Conservation (phyloP, 2,797 vertebrate genomes). For the Astyanax mexicanus region DNA sequence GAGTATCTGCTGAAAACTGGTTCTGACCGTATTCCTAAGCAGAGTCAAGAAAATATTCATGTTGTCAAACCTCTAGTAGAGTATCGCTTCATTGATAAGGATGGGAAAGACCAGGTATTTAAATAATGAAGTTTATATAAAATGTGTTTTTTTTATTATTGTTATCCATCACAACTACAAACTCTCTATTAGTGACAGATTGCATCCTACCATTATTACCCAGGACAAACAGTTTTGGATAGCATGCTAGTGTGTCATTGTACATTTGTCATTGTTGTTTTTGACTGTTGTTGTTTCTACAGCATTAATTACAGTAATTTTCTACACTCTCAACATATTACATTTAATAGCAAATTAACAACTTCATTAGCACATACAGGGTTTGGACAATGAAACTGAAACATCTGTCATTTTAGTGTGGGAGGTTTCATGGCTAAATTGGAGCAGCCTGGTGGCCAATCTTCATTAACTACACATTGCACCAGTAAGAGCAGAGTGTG, state of each 20-base stretch:
- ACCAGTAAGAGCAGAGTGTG: too few species aligned
- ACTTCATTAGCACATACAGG: too few species aligned
- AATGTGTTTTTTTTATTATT: neutral
- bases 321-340: too few species aligned
- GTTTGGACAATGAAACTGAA: too few species aligned
- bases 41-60: slow-evolving; percentile 94
- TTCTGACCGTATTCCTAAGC: slow-evolving; percentile 92
- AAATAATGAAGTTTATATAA: neutral
- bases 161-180: neutral
- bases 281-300: too few species aligned
- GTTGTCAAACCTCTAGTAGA: slow-evolving; percentile 94
- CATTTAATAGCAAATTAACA: neutral
- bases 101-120: slow-evolving; percentile 93
- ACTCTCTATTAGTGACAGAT: neutral
- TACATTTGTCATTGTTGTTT: neutral
- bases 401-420: too few species aligned
- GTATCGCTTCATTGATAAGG: slow-evolving; percentile 93
- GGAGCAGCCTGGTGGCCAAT: too few species aligned
- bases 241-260: neutral
- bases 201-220: neutral
- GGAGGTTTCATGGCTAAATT: too few species aligned
- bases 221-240: neutral
- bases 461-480: too few species aligned
- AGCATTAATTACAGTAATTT: neutral
- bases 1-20: slow-evolving; percentile 97